Conservation (phyloP, 2,888 invertebrate genomes). For the Andrena flavipes region DNA sequence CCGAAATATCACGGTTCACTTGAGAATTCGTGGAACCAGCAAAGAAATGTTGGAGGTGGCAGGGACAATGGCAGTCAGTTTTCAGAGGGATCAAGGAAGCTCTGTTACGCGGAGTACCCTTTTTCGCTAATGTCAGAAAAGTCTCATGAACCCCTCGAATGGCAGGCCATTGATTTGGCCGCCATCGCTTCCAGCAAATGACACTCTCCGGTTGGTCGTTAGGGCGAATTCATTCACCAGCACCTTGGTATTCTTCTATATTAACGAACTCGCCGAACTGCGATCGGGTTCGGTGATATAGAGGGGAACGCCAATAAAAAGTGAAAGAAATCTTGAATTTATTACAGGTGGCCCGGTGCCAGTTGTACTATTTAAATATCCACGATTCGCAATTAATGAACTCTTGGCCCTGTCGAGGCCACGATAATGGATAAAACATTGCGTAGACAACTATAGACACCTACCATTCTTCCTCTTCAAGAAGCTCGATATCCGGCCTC, state of each 20-base stretch:
- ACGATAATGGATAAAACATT: conserved; percentile 27
- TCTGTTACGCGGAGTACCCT: conserved; percentile 69
- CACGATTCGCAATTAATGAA: conserved; percentile 39
- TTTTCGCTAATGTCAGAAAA: conserved; percentile 65
- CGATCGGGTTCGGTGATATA: conserved; percentile 30
- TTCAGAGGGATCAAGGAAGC: conserved; percentile 65
- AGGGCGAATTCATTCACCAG: conserved; percentile 58
- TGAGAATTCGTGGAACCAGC: background rate
- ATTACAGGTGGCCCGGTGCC: conserved; percentile 45
- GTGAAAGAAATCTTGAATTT: conserved; percentile 34
- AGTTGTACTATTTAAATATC: conserved; percentile 38
- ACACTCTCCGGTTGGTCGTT: conserved; percentile 61
- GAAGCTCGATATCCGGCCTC: background rate
- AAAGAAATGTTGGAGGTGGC: background rate
- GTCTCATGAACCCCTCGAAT: conserved; percentile 59
- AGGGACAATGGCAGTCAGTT: conserved; percentile 28
- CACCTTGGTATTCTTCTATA: conserved; percentile 55
- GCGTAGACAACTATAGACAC: conserved; percentile 6
- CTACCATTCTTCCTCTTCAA: conserved; percentile 5
- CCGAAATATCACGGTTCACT: background rate
- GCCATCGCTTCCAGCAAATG: conserved; percentile 64
- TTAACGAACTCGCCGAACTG: conserved; percentile 44
- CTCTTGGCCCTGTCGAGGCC: conserved; percentile 27
- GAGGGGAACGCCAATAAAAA: conserved; percentile 28
- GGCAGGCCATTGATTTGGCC: conserved; percentile 64